phyloP scores from a whole-genome alignment of 2,113 vertebrate genomes.

The Hemichromis elongatus region DNA sequence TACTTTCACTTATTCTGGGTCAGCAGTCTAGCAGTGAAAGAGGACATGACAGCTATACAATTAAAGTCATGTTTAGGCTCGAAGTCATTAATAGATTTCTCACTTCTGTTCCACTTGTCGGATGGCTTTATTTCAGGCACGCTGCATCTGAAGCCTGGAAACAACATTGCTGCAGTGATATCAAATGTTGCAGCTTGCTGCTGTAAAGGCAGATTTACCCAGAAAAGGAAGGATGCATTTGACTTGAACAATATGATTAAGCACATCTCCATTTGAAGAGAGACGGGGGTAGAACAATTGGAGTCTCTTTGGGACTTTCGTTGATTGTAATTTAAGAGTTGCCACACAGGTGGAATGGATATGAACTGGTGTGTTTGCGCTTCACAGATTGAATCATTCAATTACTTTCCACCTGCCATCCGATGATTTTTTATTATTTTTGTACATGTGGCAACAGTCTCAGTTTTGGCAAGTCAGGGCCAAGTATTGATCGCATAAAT shows the following conservation, averaged over 20 bases:
- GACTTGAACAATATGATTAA: slow-evolving; percentile 34
- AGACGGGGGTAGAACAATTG: background rate
- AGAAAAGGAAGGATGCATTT: slow-evolving; percentile 18
- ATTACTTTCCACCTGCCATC: slow-evolving; percentile 35
- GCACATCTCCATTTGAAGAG: slow-evolving; percentile 33
- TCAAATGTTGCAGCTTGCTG: slow-evolving; percentile 25
- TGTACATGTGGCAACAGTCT: slow-evolving; percentile 14
- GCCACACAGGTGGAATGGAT: slow-evolving; percentile 46
- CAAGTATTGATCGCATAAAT: background rate
- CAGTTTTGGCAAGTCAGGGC: background rate
- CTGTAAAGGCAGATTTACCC: background rate
- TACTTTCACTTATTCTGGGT: background rate
- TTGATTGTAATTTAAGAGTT: slow-evolving; percentile 52
- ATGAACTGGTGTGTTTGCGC: slow-evolving; percentile 28
- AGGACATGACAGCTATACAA: background rate
- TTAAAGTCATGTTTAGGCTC: background rate
- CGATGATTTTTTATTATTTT: slow-evolving; percentile 5
- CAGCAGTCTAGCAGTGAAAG: background rate
- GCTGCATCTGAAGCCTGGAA: background rate
- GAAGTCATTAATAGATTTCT: background rate
- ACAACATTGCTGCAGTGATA: background rate
- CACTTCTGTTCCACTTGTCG: background rate
- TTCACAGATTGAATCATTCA: slow-evolving; percentile 48
- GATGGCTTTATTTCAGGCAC: slow-evolving; percentile 19
- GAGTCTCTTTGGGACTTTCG: slow-evolving; percentile 9